Percentiles rank a stretch among this genome's conserved stretches.
phyloP scores from a whole-genome alignment of 2,113 vertebrate species.

The Pseudois nayaur region DNA sequence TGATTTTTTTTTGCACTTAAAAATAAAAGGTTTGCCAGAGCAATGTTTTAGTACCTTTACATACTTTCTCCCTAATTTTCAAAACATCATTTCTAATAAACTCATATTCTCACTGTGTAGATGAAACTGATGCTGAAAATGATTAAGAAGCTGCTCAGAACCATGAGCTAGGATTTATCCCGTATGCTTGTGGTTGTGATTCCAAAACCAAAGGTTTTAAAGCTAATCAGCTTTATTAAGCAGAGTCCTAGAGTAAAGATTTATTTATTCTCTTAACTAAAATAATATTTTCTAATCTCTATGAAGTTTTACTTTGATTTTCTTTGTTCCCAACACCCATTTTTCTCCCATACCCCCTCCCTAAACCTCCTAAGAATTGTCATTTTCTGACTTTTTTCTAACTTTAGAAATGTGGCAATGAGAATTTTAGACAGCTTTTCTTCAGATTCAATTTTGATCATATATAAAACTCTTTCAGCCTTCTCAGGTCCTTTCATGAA shows the following conservation, averaged over 20 bases:
- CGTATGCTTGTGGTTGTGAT: not conserved
- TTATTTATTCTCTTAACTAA: not conserved
- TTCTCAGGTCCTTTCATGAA: not conserved
- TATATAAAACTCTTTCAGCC: not conserved
- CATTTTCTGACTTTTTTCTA: not conserved
- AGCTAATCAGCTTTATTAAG: not conserved
- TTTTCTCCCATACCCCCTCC: not conserved
- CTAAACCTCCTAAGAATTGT: not conserved
- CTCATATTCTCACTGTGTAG: not conserved
- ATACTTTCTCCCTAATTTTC: not conserved
- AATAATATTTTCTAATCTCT: not conserved
- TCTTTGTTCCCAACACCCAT: not conserved
- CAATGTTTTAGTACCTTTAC: not conserved
- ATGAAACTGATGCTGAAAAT: not conserved
- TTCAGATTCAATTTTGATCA: slow-evolving; percentile 16
- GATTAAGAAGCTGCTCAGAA: not conserved
- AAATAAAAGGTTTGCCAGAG: not conserved
- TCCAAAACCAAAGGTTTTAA: not conserved
- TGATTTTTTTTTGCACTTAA: not conserved
- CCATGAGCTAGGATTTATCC: not conserved
- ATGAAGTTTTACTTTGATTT: slow-evolving; percentile 14
- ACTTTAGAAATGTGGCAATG: slow-evolving; percentile 13
- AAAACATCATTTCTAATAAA: not conserved
- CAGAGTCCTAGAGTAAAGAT: not conserved
- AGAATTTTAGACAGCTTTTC: slow-evolving; percentile 19